These are phyloP conservation scores for Phymatocera aterrima DNA, from an alignment of 2,888 invertebrate genomes.

Conservation along the genomic window DNA sequence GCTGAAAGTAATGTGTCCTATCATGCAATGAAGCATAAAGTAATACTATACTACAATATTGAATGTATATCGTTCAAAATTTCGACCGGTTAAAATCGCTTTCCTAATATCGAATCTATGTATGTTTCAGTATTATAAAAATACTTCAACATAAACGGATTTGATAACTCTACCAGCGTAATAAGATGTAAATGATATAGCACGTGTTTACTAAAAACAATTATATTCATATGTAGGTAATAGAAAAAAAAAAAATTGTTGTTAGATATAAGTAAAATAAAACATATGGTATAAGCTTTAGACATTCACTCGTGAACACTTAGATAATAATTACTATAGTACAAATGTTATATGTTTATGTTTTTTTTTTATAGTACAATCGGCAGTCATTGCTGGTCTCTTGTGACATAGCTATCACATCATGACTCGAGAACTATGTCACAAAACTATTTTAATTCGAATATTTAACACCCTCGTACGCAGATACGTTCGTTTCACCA, in stretches of 20 bases:
- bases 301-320: slow-evolving; percentile 44
- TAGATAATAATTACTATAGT: slow-evolving; percentile 45
- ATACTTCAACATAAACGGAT: background rate
- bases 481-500: slow-evolving; percentile 9
- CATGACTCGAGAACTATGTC: slow-evolving; percentile 51
- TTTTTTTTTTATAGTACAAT: slow-evolving; percentile 66
- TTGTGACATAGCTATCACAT: slow-evolving; percentile 63
- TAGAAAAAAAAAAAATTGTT: background rate
- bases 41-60: background rate
- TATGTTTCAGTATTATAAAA: slow-evolving; percentile 1
- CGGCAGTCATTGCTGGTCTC: slow-evolving; percentile 70
- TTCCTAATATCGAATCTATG: background rate
- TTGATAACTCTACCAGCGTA: background rate
- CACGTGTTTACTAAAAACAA: background rate
- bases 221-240: background rate
- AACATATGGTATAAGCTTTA: slow-evolving; percentile 21
- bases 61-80: background rate
- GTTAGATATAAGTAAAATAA: background rate
- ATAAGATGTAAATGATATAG: background rate
- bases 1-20: background rate
- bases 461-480: background rate
- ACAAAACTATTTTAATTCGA: background rate
- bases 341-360: slow-evolving; percentile 61
- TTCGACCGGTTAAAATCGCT: background rate
- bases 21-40: background rate